Evolutionary conservation across 35 echinoderm and acorn worm species (phyloP).

Genomic region (Heliocidaris erythrogramma): DNA sequence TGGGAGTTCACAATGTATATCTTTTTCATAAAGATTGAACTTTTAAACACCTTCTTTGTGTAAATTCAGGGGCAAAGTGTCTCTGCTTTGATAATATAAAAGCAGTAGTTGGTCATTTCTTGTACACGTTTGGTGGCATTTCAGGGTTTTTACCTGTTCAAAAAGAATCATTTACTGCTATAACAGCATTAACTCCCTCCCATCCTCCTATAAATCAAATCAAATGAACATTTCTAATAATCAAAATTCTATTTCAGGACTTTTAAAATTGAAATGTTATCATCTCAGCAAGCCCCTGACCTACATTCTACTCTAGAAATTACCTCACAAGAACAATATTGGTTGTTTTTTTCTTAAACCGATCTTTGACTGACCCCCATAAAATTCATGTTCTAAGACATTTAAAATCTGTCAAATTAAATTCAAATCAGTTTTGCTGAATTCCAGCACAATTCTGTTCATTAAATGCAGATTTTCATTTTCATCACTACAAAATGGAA

Average conservation of each 20-base stretch:
- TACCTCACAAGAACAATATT: neutral
- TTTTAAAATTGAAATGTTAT: neutral
- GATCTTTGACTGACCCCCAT: too few species aligned
- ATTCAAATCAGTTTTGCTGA: neutral
- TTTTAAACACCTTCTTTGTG: neutral
- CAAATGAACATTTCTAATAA: neutral
- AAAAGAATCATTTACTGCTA: too few species aligned
- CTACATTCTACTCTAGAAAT: neutral
- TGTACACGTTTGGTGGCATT: too few species aligned
- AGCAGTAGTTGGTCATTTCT: too few species aligned
- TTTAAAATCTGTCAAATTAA: neutral
- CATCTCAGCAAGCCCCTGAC: neutral
- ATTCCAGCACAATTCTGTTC: neutral
- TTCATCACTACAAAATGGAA: neutral
- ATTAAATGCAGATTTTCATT: neutral
- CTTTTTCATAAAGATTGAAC: neutral
- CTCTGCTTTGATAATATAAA: neutral
- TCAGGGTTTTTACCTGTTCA: too few species aligned
- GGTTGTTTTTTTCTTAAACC: too few species aligned
- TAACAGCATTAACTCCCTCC: too few species aligned
- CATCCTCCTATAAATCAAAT: too few species aligned
- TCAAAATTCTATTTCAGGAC: neutral
- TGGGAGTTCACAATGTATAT: neutral
- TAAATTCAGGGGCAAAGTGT: neutral
- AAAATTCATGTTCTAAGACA: neutral